Evolutionary conservation across 2,888 invertebrate genomes (phyloP).

Genomic region (Acronicta aceris): DNA sequence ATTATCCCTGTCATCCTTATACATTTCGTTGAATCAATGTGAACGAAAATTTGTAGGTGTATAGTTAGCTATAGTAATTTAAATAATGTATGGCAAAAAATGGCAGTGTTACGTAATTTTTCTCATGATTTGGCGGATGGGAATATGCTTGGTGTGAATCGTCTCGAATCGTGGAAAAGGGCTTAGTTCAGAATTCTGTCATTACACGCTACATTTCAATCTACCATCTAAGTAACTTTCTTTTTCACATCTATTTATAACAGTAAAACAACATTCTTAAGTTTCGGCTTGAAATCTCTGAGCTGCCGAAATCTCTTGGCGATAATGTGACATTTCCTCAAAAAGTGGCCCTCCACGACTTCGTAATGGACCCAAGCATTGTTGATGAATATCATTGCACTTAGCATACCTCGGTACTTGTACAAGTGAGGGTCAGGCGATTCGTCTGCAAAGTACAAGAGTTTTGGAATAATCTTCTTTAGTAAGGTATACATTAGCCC

Average conservation of each 20-base stretch:
- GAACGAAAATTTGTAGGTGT: too few species aligned
- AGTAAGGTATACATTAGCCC: slow-evolving; percentile 27
- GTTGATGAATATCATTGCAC: slow-evolving; percentile 25
- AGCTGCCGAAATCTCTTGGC: slow-evolving; percentile 7
- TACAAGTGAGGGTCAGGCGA: slow-evolving; percentile 18
- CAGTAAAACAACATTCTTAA: neutral
- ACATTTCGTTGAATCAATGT: too few species aligned
- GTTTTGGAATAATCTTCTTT: slow-evolving; percentile 24
- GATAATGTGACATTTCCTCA: slow-evolving; percentile 20
- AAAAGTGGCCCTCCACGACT: slow-evolving; percentile 5
- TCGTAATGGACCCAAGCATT: slow-evolving; percentile 31
- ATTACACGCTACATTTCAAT: neutral
- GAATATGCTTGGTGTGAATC: too few species aligned
- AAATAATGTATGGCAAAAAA: too few species aligned
- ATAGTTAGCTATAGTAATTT: too few species aligned
- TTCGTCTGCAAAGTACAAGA: slow-evolving; percentile 16
- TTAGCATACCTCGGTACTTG: slow-evolving; percentile 31
- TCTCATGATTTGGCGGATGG: too few species aligned
- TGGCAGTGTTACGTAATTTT: too few species aligned
- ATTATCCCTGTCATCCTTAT: too few species aligned
- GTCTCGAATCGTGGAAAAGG: too few species aligned
- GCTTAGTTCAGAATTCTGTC: too few species aligned
- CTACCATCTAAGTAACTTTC: neutral
- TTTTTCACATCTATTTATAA: neutral
- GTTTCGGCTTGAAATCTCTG: neutral